These are phyloP conservation scores for Anoplopoma fimbria DNA, from an alignment of 2,113 vertebrate species.

Conservation along the genomic window DNA sequence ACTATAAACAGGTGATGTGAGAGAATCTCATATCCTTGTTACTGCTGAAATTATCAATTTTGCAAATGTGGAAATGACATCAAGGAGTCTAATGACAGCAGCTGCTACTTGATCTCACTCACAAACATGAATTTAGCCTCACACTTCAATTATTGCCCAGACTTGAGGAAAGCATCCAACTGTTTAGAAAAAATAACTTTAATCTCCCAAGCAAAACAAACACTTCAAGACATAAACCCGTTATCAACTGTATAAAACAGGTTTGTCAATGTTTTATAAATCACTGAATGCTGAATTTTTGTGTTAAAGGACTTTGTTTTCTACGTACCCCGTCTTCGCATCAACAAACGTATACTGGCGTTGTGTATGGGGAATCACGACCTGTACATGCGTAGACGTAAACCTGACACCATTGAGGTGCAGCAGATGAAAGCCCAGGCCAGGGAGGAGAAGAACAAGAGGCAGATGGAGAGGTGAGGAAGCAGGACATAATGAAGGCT, in stretches of 20 bases:
- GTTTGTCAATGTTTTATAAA: constrained; percentile 9
- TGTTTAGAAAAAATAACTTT: constrained; percentile 5
- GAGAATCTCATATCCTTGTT: constrained; percentile 23
- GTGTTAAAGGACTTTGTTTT: constrained; percentile 93
- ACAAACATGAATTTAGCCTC: constrained; percentile 49
- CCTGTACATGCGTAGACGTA: constrained; percentile 96
- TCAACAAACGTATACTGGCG: constrained; percentile 98
- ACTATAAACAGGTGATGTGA: constrained; percentile 32
- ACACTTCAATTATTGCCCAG: constrained; percentile 33
- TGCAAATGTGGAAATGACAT: constrained; percentile 47
- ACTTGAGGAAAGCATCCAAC: constrained; percentile 29
- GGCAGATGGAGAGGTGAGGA: constrained; percentile 91
- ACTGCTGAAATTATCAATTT: constrained; percentile 22
- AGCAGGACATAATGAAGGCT: constrained; percentile 21
- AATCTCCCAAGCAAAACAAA: constrained; percentile 23
- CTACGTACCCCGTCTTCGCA: constrained; percentile 95
- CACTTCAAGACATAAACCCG: not conserved
- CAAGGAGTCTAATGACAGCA: constrained; percentile 36
- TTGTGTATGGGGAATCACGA: constrained; percentile 99
- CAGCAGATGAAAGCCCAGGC: constrained; percentile 99
- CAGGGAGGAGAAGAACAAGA: constrained; percentile 96
- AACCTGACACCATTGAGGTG: constrained; percentile 98
- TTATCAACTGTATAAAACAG: constrained; percentile 2
- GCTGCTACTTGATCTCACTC: constrained; percentile 55
- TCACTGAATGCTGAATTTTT: constrained; percentile 11